These are phyloP conservation scores for Tinamus guttatus DNA, from an alignment of 2,113 vertebrate species.

Conservation along the genomic window DNA sequence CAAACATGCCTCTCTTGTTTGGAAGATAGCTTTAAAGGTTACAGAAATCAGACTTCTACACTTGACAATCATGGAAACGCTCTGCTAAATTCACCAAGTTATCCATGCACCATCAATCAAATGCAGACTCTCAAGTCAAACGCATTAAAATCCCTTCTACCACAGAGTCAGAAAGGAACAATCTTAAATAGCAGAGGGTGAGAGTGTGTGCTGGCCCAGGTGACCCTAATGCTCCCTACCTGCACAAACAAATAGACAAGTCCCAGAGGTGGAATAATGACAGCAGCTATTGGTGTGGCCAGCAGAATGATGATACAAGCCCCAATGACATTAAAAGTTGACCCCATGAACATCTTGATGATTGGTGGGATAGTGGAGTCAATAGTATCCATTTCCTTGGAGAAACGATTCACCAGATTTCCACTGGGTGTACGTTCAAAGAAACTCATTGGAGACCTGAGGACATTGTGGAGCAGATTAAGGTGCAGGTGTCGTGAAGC, in stretches of 20 bases:
- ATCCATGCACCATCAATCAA: neutral
- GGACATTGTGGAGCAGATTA: slow-evolving; percentile 87
- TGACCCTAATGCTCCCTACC: slow-evolving; percentile 68
- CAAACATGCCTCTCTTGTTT: neutral
- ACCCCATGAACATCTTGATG: slow-evolving; percentile 97
- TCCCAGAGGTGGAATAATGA: slow-evolving; percentile 89
- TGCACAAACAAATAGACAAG: slow-evolving; percentile 94
- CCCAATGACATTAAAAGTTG: slow-evolving; percentile 88
- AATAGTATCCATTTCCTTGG: slow-evolving; percentile 95
- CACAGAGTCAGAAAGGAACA: neutral
- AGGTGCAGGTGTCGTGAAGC: slow-evolving; percentile 90
- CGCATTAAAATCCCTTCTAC: neutral
- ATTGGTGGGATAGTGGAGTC: slow-evolving; percentile 91
- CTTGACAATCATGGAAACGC: neutral
- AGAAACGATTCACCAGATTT: slow-evolving; percentile 95
- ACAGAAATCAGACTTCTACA: neutral
- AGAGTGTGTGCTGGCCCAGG: neutral
- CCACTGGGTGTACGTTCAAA: slow-evolving; percentile 96
- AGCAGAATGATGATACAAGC: slow-evolving; percentile 89
- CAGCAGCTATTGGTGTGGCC: slow-evolving; percentile 87
- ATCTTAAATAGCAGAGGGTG: neutral
- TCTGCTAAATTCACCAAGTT: neutral
- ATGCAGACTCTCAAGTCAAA: neutral
- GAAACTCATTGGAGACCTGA: slow-evolving; percentile 93
- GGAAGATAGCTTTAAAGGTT: neutral